Conservation (phyloP, 1,140 invertebrate genomes). For the Pollicipes pollicipes region DNA sequence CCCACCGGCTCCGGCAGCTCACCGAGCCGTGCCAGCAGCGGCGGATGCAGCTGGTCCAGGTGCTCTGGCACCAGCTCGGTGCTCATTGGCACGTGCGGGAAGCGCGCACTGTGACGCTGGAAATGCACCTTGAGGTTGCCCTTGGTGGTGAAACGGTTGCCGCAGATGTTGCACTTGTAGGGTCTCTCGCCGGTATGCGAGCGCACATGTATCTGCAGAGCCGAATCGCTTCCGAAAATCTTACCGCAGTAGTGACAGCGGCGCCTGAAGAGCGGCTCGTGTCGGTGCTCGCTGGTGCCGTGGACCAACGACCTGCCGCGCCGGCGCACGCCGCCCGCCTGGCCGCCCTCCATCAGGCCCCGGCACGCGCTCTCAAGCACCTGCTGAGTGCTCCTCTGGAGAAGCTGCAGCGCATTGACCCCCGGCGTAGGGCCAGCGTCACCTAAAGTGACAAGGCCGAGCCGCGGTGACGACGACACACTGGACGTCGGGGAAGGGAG, state of each 20-base stretch:
- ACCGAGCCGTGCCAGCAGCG: slow-evolving; percentile 59
- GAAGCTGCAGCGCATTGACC: slow-evolving; percentile 75
- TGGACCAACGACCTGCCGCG: slow-evolving; percentile 25
- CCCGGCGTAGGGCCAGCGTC: slow-evolving; percentile 49
- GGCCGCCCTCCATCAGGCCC: slow-evolving; percentile 65
- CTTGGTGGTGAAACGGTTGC: slow-evolving; percentile 92
- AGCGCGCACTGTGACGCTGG: slow-evolving; percentile 83
- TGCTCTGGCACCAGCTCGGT: slow-evolving; percentile 90
- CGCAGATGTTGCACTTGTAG: slow-evolving; percentile 96
- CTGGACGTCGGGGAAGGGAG: slow-evolving; percentile 21
- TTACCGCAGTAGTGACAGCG: slow-evolving; percentile 95
- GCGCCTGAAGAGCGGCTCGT: slow-evolving; percentile 90
- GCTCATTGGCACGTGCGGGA: slow-evolving; percentile 91
- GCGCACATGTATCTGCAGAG: slow-evolving; percentile 84
- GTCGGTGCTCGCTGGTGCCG: slow-evolving; percentile 34
- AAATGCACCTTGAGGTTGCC: slow-evolving; percentile 93
- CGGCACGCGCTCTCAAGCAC: slow-evolving; percentile 79
- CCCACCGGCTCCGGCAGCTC: slow-evolving; percentile 34
- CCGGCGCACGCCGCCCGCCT: slow-evolving; percentile 56
- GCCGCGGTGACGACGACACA: slow-evolving; percentile 17
- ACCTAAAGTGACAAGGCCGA: slow-evolving; percentile 15
- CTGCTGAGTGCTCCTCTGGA: slow-evolving; percentile 65
- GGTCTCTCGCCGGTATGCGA: slow-evolving; percentile 93
- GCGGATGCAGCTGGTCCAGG: slow-evolving; percentile 85
- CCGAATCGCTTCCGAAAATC: slow-evolving; percentile 93